Evolutionary conservation across 2,113 vertebrate species (phyloP).

Genomic region (Manacus vitellinus): DNA sequence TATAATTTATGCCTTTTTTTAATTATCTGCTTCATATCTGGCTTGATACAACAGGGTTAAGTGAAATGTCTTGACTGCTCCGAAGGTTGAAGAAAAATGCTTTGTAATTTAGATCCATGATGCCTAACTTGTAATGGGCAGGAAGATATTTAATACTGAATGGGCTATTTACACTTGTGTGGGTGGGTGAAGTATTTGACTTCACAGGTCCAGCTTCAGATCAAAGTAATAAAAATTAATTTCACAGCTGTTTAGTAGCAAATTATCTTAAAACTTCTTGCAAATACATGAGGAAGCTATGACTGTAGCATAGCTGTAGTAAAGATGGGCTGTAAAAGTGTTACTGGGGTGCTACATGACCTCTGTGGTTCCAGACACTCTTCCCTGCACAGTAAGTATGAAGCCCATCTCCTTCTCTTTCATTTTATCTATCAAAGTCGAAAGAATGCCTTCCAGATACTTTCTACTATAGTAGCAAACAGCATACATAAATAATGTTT

Average conservation of each 20-base stretch:
- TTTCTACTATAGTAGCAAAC: constrained; percentile 18
- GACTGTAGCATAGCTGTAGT: not conserved
- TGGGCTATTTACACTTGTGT: not conserved
- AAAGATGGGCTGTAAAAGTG: not conserved
- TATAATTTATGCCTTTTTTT: not conserved
- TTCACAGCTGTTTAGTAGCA: not conserved
- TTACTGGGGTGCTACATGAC: not conserved
- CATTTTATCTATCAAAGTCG: not conserved
- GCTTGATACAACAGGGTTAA: not conserved
- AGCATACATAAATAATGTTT: constrained; percentile 66
- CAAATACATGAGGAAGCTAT: not conserved
- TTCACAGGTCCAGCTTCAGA: not conserved
- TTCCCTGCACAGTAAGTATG: not conserved
- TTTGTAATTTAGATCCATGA: not conserved
- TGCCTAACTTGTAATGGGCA: not conserved
- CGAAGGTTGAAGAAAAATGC: not conserved
- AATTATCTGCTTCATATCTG: not conserved
- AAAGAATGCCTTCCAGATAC: constrained; percentile 30
- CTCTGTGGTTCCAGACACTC: not conserved
- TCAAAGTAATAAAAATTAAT: constrained; percentile 1
- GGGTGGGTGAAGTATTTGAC: not conserved
- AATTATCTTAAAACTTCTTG: not conserved
- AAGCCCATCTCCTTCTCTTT: not conserved
- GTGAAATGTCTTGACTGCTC: not conserved
- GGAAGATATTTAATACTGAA: not conserved